Evolutionary conservation across 2,888 invertebrate species (phyloP).

Genomic region (Punctoribates punctum): DNA sequence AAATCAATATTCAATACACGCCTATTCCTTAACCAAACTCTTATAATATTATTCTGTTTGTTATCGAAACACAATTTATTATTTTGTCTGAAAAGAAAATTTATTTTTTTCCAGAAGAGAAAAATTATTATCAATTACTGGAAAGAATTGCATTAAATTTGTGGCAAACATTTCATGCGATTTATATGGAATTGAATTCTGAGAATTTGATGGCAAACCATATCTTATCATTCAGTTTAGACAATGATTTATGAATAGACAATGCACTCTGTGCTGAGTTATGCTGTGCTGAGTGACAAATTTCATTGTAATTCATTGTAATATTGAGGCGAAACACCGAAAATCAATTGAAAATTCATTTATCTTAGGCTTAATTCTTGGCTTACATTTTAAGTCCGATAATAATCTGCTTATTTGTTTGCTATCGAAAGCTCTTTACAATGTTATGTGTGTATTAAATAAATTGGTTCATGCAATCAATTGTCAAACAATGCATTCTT

Average conservation of each 20-base stretch:
- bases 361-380: constrained; percentile 13
- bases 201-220: no score
- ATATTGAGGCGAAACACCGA: not conserved
- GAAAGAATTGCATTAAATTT: no score
- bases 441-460: not conserved
- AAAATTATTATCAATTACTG: no score
- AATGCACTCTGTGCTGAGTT: no score
- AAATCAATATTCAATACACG: constrained; percentile 32
- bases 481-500: not conserved
- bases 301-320: constrained; percentile 1
- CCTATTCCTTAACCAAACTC: not conserved
- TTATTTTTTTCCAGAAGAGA: no score
- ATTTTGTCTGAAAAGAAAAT: not conserved
- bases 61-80: not conserved
- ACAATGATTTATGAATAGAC: no score
- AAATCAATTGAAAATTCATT: constrained; percentile 27
- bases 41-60: not conserved
- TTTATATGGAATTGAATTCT: no score
- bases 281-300: not conserved
- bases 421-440: not conserved
- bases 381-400: not conserved
- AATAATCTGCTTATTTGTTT: constrained; percentile 25
- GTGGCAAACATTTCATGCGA: no score
- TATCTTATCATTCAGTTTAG: no score
- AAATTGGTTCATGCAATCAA: constrained; percentile 6